Evolutionary conservation across 2,888 invertebrate species (phyloP).

Genomic region (Spodoptera exigua): DNA sequence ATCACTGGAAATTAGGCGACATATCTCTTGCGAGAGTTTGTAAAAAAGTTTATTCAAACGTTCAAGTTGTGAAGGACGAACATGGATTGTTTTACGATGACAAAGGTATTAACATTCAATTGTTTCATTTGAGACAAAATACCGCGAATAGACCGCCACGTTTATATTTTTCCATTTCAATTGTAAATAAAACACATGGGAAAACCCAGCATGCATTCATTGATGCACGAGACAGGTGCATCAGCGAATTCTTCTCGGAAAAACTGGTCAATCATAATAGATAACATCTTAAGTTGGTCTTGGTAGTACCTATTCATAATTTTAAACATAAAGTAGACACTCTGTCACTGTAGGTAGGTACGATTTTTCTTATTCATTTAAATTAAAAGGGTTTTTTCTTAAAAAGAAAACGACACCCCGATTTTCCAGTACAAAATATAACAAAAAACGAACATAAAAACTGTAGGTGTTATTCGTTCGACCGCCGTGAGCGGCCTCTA

Average conservation of each 20-base stretch:
- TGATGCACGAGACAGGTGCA: conserved; percentile 33
- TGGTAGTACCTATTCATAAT: too few relatives aligned
- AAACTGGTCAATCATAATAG: conserved; percentile 12
- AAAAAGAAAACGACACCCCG: too few relatives aligned
- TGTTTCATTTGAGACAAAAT: conserved; percentile 31
- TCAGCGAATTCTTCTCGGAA: conserved; percentile 32
- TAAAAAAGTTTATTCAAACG: conserved; percentile 81
- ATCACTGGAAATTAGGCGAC: conserved; percentile 83
- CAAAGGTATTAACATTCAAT: conserved; percentile 72
- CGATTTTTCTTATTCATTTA: too few relatives aligned
- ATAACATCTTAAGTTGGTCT: too few relatives aligned
- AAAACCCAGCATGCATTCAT: conserved; percentile 21
- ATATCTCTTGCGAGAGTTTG: conserved; percentile 79
- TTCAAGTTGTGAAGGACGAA: conserved; percentile 80
- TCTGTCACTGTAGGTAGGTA: too few relatives aligned
- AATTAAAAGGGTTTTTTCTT: too few relatives aligned
- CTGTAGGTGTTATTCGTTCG: too few relatives aligned
- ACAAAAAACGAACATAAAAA: too few relatives aligned
- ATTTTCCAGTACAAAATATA: too few relatives aligned
- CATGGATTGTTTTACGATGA: conserved; percentile 81
- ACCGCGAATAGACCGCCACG: conserved; percentile 22
- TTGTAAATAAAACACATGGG: conserved; percentile 20
- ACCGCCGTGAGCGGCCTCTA: too few relatives aligned
- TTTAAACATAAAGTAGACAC: too few relatives aligned
- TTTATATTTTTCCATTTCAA: conserved; percentile 32